These are phyloP conservation scores for Busseola fusca DNA, from an alignment of 2,888 invertebrate genomes.

Conservation along the genomic window DNA sequence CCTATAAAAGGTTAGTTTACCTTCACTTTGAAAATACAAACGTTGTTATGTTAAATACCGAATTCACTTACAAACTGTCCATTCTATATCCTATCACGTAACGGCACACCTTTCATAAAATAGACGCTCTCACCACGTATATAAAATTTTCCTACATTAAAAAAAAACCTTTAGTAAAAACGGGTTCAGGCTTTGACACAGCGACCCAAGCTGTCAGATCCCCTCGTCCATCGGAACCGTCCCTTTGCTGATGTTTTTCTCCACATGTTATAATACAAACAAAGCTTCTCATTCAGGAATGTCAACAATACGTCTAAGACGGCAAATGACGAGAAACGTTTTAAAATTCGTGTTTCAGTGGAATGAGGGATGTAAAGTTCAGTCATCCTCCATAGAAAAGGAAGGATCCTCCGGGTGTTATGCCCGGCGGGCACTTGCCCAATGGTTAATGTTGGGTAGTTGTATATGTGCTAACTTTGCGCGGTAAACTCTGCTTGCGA, in stretches of 20 bases:
- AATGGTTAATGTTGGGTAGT: too few relatives aligned
- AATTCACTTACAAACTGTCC: not conserved
- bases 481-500: too few relatives aligned
- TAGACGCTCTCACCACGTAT: not conserved
- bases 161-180: constrained; percentile 43
- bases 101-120: constrained; percentile 8
- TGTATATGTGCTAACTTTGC: too few relatives aligned
- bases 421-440: too few relatives aligned
- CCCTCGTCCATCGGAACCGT: constrained; percentile 63
- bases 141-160: constrained; percentile 14
- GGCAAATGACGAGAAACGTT: constrained; percentile 49
- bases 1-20: not conserved
- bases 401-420: too few relatives aligned
- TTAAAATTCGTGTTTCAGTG: constrained; percentile 31
- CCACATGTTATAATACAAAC: constrained; percentile 55
- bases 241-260: constrained; percentile 61
- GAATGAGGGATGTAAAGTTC: too few relatives aligned
- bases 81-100: not conserved
- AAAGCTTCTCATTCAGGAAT: constrained; percentile 39
- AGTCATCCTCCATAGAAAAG: too few relatives aligned
- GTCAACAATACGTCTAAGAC: constrained; percentile 57
- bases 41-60: not conserved
- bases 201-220: constrained; percentile 65
- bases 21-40: not conserved
- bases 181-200: constrained; percentile 59